Base-by-base conservation (phyloP, 2,113 vertebrate genomes). In the Microcebus murinus region DNA sequence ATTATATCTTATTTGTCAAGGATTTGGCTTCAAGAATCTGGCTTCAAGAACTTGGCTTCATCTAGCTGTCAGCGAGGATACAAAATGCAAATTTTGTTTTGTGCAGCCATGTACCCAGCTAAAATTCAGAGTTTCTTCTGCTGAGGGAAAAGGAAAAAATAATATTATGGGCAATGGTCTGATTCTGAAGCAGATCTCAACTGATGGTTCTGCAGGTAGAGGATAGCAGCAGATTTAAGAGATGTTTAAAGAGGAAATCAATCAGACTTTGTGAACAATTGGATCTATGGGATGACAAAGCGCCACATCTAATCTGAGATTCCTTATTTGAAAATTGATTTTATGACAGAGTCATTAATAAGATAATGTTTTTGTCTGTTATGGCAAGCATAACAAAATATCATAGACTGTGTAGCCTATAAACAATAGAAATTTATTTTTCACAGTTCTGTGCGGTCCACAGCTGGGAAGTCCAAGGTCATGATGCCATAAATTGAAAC, bases 91-190 rank as follows among this genome's bases (percentile, higher is more conserved):
- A 48, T 59, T 87, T 90, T 92, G 83, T 74, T 93, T 67, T 82
- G 3, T 25, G 3, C 29, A 80, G 68, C n/a, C 29, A 73, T 63
- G 57, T 7, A 86, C 15, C 13, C 25, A 42, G 31, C 17, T 89
- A 92, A 79, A 92, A 90, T 73, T 31, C 11, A 82, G 20, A 12
- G 15, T 73, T 52, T 73, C 18, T 74, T 39, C 59, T 92, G 57
- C 4, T 90, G 45, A 82, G 21, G 23, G 2, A 77, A 91, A 65
- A 96, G 27, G 8, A 88, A 61, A 80, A 48, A 42, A 23, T 63
- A 8, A 4, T 63, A 10, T 17, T 5, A 0, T 1, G 21, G 13
- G 29, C 27, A 63, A 65, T 0, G 61, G 0, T 18, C 13, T 76
- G 55, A 59, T 29, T 48, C 12, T 11, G 10, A 27, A 77, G 29